phyloP scores from a whole-genome alignment of 2,113 vertebrate species.

The Myanophis thanlyinensis region DNA sequence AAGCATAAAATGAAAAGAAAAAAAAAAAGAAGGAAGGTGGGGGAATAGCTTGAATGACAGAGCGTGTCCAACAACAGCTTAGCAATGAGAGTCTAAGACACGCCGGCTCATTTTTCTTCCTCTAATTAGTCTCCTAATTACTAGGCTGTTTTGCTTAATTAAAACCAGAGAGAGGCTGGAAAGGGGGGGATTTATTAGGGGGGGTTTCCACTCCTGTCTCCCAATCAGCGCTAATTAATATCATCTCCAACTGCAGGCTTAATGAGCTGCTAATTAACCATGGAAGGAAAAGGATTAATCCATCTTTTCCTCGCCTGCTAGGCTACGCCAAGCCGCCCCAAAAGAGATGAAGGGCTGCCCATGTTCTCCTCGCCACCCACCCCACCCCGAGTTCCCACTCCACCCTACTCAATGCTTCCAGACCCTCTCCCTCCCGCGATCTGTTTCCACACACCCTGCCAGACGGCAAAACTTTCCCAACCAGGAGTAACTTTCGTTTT shows the following conservation, averaged over 20 bases:
- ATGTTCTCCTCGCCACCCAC: background rate
- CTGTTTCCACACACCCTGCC: background rate
- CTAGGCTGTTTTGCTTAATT: constrained; percentile 33
- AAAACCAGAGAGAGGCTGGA: constrained; percentile 23
- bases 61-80: constrained; percentile 11
- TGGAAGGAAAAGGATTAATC: background rate
- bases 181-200: constrained; percentile 28
- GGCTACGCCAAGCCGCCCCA: background rate
- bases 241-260: constrained; percentile 29
- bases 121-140: constrained; percentile 35
- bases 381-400: background rate
- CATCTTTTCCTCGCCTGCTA: constrained; percentile 6
- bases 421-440: background rate
- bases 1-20: background rate
- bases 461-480: background rate
- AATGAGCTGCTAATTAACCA: constrained; percentile 32
- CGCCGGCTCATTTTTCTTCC: constrained; percentile 31
- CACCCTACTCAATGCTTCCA: background rate
- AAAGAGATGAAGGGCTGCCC: background rate
- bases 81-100: constrained; percentile 21
- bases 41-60: background rate
- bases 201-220: constrained; percentile 22
- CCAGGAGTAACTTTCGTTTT: background rate
- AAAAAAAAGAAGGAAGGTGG: background rate
- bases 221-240: constrained; percentile 36